Base-by-base conservation (phyloP, 1,140 invertebrate genomes). In the Rhizoglyphus robini region DNA sequence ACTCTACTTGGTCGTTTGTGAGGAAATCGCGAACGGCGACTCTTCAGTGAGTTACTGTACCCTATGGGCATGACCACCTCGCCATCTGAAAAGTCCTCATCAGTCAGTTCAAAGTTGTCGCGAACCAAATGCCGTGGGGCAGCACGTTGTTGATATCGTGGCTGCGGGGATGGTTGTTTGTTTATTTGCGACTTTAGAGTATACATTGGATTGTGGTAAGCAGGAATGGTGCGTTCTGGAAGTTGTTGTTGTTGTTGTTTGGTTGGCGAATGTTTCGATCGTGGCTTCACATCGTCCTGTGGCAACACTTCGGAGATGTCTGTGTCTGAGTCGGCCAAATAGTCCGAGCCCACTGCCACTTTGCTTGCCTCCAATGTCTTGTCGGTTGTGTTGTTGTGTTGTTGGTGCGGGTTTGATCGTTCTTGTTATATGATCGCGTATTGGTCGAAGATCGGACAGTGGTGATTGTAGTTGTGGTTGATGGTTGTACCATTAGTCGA, bases 351-450 rank as follows among this genome's bases (percentile, higher is more conserved):
- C 58, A 60, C 36, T 29, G 15, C 11, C n/a, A 32, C n/a, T 27
- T 15, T 29, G 31, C 29, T 13, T 60, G 29, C 4, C 25, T 13
- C 31, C 57, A 59, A 59, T 59, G 57, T 59, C 31, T 60, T 60
- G 25, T n/a, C n/a, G n/a, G n/a, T n/a, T n/a, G n/a, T n/a, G n/a
- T n/a, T n/a, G n/a, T n/a, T n/a, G n/a, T n/a, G n/a, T n/a, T n/a
- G n/a, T n/a, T n/a, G n/a, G n/a, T n/a, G n/a, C n/a, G n/a, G n/a
- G 58, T 60, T 23, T 8, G 3, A 27, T 60, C 58, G 23, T 60
- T 60, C 27, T 60, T 60, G 36, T 60, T 60, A 46, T 60, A 60
- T 34, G 58, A 34, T n/a, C 58, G 27, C n/a, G 15, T 15, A 60
- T 60, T 27, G 29, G 51, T 27, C 15, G 51, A 54, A 11, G 51